Conservation (phyloP, 2,888 invertebrate genomes). For the Spatulosminthurus flaviceps region DNA sequence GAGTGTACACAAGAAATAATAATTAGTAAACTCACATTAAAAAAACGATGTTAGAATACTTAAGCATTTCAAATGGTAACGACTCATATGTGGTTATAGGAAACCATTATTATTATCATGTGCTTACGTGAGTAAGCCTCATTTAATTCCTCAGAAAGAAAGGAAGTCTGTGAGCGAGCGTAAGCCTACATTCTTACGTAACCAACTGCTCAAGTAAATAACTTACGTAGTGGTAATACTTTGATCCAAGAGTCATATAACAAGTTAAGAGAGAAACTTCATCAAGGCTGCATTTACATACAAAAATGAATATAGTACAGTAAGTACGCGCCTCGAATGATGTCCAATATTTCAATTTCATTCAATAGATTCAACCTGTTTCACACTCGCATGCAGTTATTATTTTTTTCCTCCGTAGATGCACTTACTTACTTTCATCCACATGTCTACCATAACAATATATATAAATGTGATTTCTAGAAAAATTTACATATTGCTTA, state of each 20-base stretch:
- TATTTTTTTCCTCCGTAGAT: not conserved
- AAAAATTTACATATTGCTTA: too few species aligned
- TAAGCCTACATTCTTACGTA: not conserved
- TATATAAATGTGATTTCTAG: too few species aligned
- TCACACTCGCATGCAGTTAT: not conserved
- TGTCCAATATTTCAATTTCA: slow-evolving; percentile 2
- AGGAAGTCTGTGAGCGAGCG: not conserved
- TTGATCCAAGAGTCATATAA: not conserved
- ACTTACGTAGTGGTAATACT: not conserved
- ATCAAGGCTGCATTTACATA: not conserved
- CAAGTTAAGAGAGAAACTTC: not conserved
- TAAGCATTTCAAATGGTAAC: not conserved
- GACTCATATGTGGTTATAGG: not conserved
- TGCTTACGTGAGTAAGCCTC: not conserved
- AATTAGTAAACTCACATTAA: not conserved
- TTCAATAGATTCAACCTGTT: slow-evolving; percentile 9
- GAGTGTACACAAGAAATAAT: not conserved
- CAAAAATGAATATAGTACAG: not conserved
- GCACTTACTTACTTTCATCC: too few species aligned
- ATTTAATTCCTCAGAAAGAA: not conserved
- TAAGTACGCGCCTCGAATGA: slow-evolving; percentile 1
- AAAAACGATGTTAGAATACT: not conserved
- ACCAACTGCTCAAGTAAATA: not conserved
- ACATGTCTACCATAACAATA: too few species aligned
- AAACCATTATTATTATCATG: not conserved